Percentiles rank a stretch among this genome's conserved stretches.
Evolutionary conservation across 2,888 invertebrate species (phyloP).

Genomic region (Ceriagrion tenellum): DNA sequence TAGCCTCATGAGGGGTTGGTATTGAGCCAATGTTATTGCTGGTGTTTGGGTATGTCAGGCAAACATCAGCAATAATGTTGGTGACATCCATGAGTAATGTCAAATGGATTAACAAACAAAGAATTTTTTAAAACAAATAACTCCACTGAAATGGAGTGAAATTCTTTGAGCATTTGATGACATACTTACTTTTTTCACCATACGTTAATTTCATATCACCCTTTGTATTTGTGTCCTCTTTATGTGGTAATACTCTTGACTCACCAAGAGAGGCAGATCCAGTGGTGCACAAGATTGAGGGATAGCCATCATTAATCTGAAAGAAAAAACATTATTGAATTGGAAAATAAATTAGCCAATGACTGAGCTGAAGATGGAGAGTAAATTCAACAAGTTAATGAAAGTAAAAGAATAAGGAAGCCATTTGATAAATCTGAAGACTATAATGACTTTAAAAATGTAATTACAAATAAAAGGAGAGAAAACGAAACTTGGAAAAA

Average conservation of each 20-base stretch:
- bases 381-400: neutral
- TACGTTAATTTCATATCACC: neutral
- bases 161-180: neutral
- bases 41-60: no score
- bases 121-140: no score
- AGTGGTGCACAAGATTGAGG: neutral
- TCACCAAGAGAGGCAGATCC: neutral
- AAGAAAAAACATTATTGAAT: neutral
- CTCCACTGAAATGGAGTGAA: no score
- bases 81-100: no score
- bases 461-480: no score
- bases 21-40: no score
- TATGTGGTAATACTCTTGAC: neutral
- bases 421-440: no score
- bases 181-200: neutral
- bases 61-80: no score
- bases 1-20: no score
- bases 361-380: neutral
- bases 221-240: neutral
- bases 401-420: neutral
- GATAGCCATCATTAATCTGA: conserved; percentile 5
- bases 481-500: no score
- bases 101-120: no score
- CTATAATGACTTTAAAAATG: no score
- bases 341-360: neutral